These are phyloP conservation scores for Procambarus virginalis DNA, from an alignment of 1,140 invertebrate genomes.

Conservation along the genomic window DNA sequence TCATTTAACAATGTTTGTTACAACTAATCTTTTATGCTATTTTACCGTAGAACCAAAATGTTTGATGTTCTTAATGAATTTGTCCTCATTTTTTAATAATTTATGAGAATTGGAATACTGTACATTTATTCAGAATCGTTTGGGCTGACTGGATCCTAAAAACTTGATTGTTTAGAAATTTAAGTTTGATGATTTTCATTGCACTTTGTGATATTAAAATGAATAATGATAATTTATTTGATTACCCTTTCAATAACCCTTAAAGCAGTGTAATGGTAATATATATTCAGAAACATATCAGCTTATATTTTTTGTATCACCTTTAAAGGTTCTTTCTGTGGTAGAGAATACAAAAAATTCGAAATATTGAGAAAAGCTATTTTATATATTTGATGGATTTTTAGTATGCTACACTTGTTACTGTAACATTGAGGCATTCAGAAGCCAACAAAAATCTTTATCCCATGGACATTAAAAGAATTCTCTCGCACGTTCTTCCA, in stretches of 20 bases:
- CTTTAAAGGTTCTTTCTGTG: too few species aligned
- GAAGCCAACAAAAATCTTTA: too few species aligned
- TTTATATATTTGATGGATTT: too few species aligned
- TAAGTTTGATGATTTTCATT: conserved; percentile 41
- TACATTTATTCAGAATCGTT: conserved; percentile 2
- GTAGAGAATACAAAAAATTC: too few species aligned
- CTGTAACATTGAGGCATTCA: too few species aligned
- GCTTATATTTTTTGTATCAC: too few species aligned
- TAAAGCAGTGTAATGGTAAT: background rate
- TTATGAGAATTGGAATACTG: background rate
- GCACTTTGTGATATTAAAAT: conserved; percentile 55
- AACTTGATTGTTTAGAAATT: conserved; percentile 24
- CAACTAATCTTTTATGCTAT: background rate
- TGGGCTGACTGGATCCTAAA: conserved; percentile 7
- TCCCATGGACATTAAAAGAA: too few species aligned
- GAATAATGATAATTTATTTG: background rate
- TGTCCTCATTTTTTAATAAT: background rate
- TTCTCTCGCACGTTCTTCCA: too few species aligned
- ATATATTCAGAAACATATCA: background rate
- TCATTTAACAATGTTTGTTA: background rate
- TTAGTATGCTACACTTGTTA: too few species aligned
- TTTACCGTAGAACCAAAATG: background rate
- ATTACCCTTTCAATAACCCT: background rate
- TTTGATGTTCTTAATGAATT: background rate
- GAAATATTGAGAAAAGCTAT: too few species aligned